These are phyloP conservation scores for Aramus guarauna DNA, from an alignment of 2,113 vertebrate species.

Conservation along the genomic window DNA sequence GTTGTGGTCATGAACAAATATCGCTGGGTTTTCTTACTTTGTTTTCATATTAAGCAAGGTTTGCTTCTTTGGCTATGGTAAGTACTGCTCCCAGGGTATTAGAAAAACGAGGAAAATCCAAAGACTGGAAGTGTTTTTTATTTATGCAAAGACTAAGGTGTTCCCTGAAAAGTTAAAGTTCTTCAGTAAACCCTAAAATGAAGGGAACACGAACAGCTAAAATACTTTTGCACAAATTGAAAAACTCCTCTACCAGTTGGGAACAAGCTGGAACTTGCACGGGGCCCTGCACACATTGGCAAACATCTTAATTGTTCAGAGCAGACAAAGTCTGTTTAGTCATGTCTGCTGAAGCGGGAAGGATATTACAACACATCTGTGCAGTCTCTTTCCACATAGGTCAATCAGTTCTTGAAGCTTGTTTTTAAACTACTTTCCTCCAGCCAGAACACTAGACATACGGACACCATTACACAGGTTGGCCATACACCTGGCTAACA, in stretches of 20 bases:
- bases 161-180: background rate
- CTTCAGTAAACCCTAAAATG: background rate
- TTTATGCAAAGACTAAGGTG: background rate
- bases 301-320: constrained; percentile 37
- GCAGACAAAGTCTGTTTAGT: constrained; percentile 64
- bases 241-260: background rate
- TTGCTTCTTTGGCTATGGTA: background rate
- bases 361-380: constrained; percentile 31
- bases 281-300: background rate
- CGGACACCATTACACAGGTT: background rate
- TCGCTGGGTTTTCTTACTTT: background rate
- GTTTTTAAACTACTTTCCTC: background rate
- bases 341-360: constrained; percentile 52
- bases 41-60: background rate
- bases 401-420: background rate
- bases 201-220: background rate
- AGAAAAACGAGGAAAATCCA: background rate
- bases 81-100: background rate
- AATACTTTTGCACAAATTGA: background rate
- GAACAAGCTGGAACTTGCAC: constrained; percentile 43
- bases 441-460: background rate
- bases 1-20: background rate
- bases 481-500: background rate
- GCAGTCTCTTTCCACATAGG: background rate
- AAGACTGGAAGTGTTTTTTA: background rate